Evolutionary conservation across 2,113 vertebrate species (phyloP).

Genomic region (Sterrhoptilus dennistouni): DNA sequence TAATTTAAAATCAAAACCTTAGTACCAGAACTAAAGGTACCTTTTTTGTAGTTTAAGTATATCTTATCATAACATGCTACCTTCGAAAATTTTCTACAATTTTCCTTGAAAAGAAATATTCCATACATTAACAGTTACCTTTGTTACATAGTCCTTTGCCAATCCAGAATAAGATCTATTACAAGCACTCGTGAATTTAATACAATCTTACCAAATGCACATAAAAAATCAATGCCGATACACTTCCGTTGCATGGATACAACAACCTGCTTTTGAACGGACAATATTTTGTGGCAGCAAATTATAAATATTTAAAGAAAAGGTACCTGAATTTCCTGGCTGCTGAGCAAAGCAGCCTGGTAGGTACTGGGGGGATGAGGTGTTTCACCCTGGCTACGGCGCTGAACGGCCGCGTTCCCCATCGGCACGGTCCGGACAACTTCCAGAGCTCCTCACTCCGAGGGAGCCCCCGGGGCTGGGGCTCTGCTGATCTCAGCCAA

Average conservation of each 20-base stretch:
- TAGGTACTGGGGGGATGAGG: background rate
- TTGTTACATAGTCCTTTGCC: background rate
- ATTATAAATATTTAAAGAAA: background rate
- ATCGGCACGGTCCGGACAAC: background rate
- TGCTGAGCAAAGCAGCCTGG: background rate
- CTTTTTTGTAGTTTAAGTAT: background rate
- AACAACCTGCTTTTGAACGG: background rate
- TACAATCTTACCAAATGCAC: background rate
- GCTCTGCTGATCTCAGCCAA: background rate
- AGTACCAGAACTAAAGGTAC: background rate
- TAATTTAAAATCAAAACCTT: constrained; percentile 50
- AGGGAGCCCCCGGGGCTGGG: background rate
- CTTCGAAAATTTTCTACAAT: background rate
- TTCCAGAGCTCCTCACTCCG: rapidly evolving
- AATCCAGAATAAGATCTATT: background rate
- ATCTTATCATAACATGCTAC: background rate
- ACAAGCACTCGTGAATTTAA: background rate
- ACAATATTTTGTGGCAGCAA: background rate
- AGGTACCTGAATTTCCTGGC: background rate
- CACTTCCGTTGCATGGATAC: rapidly evolving
- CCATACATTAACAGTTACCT: background rate
- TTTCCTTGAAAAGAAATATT: background rate
- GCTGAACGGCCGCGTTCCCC: background rate
- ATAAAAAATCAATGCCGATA: background rate
- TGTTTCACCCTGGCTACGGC: background rate